Base-by-base conservation (phyloP, 1,140 invertebrate species). In the Mycetomoellerius zeteki region DNA sequence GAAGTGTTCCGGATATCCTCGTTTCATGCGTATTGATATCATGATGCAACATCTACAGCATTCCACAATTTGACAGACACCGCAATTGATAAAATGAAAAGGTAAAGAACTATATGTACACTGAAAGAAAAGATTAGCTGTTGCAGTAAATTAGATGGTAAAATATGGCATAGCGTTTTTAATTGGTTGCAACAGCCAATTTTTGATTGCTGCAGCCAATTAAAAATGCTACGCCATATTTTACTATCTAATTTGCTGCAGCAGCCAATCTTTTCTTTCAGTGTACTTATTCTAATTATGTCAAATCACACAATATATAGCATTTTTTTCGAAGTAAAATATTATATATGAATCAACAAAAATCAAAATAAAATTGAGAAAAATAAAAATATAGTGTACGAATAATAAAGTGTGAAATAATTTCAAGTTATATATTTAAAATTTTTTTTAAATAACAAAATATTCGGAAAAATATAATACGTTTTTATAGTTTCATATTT, bases 391-490 rank as follows among this genome's bases (percentile, higher is more conserved):
- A 16, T 50, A 50, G 47, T 14, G 10, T 3, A 19, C 14, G 16
- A n/a, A 72, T 8, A 72, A 24, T 4, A 54, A 19, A 30, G 19
- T 50, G 14, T 21, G 24, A 50, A 73, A 54, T 52, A 73, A 64
- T 64, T 47, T 77, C 16, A 27, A 47, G 5, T 60, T 76, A 14
- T 60, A 64, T 12, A 64, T 64, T 43, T 47, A 2, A 54, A 2
- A 33, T 54, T 27, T 72, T 50, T 50, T 52, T 0, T 43, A 60
- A 77, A 77, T 47, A 76, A 37, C n/a, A 24, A 80, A 67, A 43
- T 37, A 37, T 37, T 81, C 16, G 27, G 8, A 8, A 27, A 52
- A 80, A 30, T 21, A 19, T 4, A 16, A 54, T 19, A 19, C 10
- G 8, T n/a, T 50, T n/a, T 50, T 50, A 12, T 43, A 30, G 33